Evolutionary conservation across 2,888 invertebrate genomes (phyloP).

Genomic region (Sinopyrophorus schimmeli): DNA sequence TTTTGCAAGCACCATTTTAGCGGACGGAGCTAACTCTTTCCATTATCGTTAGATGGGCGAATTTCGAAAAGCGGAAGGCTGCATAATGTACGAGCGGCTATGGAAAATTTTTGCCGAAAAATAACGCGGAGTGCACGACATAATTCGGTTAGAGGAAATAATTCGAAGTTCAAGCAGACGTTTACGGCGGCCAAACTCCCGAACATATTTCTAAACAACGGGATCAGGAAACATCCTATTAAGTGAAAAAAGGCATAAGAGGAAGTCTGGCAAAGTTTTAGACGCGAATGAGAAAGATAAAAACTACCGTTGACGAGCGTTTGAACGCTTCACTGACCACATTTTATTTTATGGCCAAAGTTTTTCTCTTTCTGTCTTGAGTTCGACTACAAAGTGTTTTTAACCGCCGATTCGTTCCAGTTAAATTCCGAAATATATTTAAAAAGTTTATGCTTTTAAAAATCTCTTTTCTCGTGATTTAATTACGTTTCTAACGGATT

Average conservation of each 20-base stretch:
- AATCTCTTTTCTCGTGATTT: not conserved
- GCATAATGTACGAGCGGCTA: slow-evolving; percentile 18
- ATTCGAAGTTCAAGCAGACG: slow-evolving; percentile 19
- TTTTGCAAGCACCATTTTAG: slow-evolving; percentile 30
- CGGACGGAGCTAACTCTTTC: slow-evolving; percentile 16
- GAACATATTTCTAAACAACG: slow-evolving; percentile 41
- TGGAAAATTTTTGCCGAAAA: slow-evolving; percentile 24
- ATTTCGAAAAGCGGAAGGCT: too few relatives aligned
- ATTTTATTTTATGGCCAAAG: slow-evolving; percentile 47
- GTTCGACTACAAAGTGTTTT: slow-evolving; percentile 30
- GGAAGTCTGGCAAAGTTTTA: slow-evolving; percentile 44
- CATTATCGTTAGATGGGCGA: too few relatives aligned
- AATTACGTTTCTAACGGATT: not conserved
- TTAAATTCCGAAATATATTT: slow-evolving; percentile 23
- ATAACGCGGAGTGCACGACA: slow-evolving; percentile 2
- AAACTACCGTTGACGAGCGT: slow-evolving; percentile 49
- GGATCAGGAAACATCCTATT: slow-evolving; percentile 43
- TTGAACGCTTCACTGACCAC: slow-evolving; percentile 50
- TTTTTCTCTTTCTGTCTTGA: slow-evolving; percentile 41
- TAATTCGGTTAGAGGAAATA: slow-evolving; percentile 20
- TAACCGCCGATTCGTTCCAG: slow-evolving; percentile 24
- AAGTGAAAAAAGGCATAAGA: slow-evolving; percentile 40
- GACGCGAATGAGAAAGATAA: slow-evolving; percentile 42
- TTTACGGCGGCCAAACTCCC: slow-evolving; percentile 20
- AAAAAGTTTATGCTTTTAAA: too few relatives aligned